These are phyloP conservation scores for Meiosimyza decipiens DNA, from an alignment of 2,888 invertebrate species.

Conservation along the genomic window DNA sequence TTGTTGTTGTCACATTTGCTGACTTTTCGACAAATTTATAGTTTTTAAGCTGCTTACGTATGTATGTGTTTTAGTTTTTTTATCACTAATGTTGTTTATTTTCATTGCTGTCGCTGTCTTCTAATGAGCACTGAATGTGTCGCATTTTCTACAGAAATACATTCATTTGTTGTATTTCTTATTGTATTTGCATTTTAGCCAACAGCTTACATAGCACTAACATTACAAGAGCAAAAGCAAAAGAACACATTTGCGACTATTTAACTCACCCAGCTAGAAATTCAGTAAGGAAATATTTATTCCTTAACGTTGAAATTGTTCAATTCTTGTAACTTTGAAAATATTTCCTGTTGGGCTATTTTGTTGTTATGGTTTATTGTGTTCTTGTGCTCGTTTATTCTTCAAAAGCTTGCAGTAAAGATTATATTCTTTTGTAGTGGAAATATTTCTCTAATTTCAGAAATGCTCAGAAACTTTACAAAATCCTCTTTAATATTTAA, in stretches of 20 bases:
- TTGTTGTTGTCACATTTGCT: conserved; percentile 26
- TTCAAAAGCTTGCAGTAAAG: conserved; percentile 22
- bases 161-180: neutral
- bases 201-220: no score
- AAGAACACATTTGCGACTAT: no score
- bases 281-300: no score
- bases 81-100: conserved; percentile 1
- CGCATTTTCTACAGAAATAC: conserved; percentile 2
- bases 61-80: conserved; percentile 5
- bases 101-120: conserved; percentile 12
- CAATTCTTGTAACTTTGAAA: no score
- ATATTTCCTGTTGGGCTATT: no score
- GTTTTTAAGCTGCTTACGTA: conserved; percentile 27
- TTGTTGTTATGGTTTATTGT: neutral
- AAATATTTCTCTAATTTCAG: conserved; percentile 6
- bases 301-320: no score
- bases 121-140: conserved; percentile 28
- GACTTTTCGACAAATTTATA: conserved; percentile 35
- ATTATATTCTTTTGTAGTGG: conserved; percentile 8
- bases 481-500: no score
- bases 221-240: no score
- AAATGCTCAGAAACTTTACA: no score
- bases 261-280: no score
- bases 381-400: neutral
- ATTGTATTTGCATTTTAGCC: no score